These are phyloP conservation scores for Halichondria panicea DNA, from an alignment of 37 sponge, comb jelly and placozoan species.

Conservation along the genomic window DNA sequence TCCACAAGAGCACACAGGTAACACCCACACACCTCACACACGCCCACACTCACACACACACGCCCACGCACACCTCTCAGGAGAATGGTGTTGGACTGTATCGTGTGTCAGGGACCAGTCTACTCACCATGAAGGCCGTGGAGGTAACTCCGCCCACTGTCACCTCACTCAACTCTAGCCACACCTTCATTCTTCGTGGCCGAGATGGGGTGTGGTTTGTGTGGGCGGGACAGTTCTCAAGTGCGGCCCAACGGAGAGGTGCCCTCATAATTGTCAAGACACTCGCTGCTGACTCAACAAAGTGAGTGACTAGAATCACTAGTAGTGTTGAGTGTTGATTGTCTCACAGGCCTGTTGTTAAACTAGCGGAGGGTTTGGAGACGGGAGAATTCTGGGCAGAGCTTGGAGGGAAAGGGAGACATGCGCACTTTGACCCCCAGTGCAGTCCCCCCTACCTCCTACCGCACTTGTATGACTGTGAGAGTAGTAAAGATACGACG, in stretches of 20 bases:
- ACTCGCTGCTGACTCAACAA: conserved; percentile 7
- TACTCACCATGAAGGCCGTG: conserved; percentile 27
- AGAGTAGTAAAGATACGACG: neutral
- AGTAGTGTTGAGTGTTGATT: neutral
- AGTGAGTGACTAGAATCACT: neutral
- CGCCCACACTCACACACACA: no score
- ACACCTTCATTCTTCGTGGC: conserved; percentile 37
- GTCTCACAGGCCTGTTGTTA: conserved; percentile 8
- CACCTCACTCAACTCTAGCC: conserved; percentile 52
- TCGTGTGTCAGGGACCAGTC: conserved; percentile 34
- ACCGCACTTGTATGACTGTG: conserved; percentile 9
- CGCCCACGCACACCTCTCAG: neutral
- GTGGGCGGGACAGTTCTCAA: conserved; percentile 68
- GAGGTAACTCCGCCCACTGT: conserved; percentile 37
- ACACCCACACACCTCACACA: neutral
- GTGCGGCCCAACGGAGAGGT: conserved; percentile 33
- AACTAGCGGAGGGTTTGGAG: conserved; percentile 59
- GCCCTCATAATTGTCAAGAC: conserved; percentile 52
- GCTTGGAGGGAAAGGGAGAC: conserved; percentile 41
- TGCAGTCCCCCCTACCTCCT: neutral
- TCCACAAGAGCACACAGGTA: conserved; percentile 29
- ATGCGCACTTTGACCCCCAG: conserved; percentile 9
- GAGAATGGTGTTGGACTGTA: conserved; percentile 20
- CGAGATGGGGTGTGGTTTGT: conserved; percentile 13
- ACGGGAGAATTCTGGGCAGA: conserved; percentile 55